Evolutionary conservation across 2,797 vertebrate genomes (phyloP), one percentile per base, ranked within the genome.

Genomic region (Dromococcyx pavoninus): DNA sequence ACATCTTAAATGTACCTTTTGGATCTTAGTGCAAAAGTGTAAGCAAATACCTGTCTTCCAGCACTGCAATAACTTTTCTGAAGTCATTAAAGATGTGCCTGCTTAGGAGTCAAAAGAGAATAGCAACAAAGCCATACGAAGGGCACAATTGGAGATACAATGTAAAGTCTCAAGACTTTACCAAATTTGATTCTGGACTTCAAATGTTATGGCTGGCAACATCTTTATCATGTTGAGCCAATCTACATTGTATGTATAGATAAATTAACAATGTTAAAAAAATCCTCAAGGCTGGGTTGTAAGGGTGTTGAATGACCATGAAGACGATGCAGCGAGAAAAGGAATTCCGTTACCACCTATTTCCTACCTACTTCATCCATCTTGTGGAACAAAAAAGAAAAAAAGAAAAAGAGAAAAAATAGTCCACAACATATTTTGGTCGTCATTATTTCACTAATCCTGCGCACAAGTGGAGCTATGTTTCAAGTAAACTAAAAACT

Each of bases 401-500:
- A 7, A 2, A 5, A n/a, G n/a, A n/a, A 11, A 7, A 22, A 58
- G 33, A 17, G n/a, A n/a, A 35, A 15, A 32, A 24, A 9, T 11
- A 35, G 5, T 51, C 0, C 0, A 2, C 5, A 51, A 23, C 1
- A 1, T 57, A n/a, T 51, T 90, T 79, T 72, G 24, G 6, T 64
- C 72, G 33, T 23, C 8, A 25, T 33, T 79, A 61, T 76, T 69
- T 78, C 69, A 53, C 35, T 76, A 48, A 82, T 69, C 16, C 22
- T 70, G 39, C 24, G 46, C 37, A 72, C 5, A 57, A 11, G 25
- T 76, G 11, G 14, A 75, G 15, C 3, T 79, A 21, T 37, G 10
- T 69, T 88, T 79, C 23, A 44, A 65, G 22, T 22, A 79, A 67
- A 1, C 2, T 51, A 33, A 62, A 64, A 89, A 71, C 14, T 2